Base-by-base conservation (phyloP, 2,797 vertebrate genomes). In the Otolemur crassicaudatus region DNA sequence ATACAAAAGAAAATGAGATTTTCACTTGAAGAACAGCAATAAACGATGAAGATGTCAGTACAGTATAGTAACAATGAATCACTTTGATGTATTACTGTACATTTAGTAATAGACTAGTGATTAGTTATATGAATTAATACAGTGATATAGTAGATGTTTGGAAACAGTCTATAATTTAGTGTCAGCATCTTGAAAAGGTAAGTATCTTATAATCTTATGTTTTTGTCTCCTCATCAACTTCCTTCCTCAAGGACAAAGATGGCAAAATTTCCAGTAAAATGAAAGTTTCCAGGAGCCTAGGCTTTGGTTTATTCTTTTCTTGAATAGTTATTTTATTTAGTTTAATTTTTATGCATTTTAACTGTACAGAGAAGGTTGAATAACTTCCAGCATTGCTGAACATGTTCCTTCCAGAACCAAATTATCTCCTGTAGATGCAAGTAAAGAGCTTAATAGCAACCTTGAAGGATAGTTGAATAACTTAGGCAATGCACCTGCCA, bases 321-420 rank as follows among this genome's bases (percentile, higher is more conserved):
- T 56, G 22, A 80, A 80, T 80, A 80, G 37, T 56, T 34, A 19
- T 87, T 85, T 79, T 75, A 72, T 69, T 82, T 88, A 89, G 31
- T 94, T 96, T 82, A 67, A 86, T 70, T 83, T 88, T 37, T 87
- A 73, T 90, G 25, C 10, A 49, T 81, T 93, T 94, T 86, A 89
- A 86, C 27, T 86, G 49, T n/a, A 37, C 34, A 87, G 60, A 72
- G n/a, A 79, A 89, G 16, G 20, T 53, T 79, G 17, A 92, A 79
- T 73, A 43, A 80, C 22, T 46, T 53, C 67, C n/a, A 88, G 7
- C n/a, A 85, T 76, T 86, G 49, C 11, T 77, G 29, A 91, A 9
- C 58, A 31, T 69, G 34, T 91, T 73, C 49, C 77, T 63, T 53
- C 73, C 25, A 77, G 60, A 93, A 27, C 31, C 25, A 77, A 85